These are phyloP conservation scores for Xyliphius kryptos DNA, from an alignment of 2,113 vertebrate genomes.

Conservation along the genomic window DNA sequence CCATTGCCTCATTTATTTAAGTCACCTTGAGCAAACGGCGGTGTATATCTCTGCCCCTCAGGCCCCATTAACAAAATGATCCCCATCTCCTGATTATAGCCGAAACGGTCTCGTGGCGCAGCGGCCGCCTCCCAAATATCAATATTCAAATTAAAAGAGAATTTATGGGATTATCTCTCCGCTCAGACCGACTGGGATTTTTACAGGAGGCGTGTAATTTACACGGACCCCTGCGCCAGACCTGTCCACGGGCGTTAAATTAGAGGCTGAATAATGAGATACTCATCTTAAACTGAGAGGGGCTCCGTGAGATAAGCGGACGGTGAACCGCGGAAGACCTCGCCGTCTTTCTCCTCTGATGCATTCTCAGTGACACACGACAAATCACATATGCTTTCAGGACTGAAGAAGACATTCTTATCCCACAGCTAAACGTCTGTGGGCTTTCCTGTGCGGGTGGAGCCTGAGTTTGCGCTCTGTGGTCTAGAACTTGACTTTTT, in stretches of 20 bases:
- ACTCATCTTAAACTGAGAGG: slow-evolving; percentile 73
- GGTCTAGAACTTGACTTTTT: too few relatives aligned
- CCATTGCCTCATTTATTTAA: slow-evolving; percentile 15
- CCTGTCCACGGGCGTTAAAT: slow-evolving; percentile 77
- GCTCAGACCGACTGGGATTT: slow-evolving; percentile 75
- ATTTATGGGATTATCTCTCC: slow-evolving; percentile 72
- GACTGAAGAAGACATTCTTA: too few relatives aligned
- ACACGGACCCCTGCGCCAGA: slow-evolving; percentile 65
- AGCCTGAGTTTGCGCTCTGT: too few relatives aligned
- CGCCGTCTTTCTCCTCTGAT: slow-evolving; percentile 13
- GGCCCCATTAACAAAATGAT: slow-evolving; percentile 57
- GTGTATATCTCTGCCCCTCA: background rate
- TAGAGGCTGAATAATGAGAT: slow-evolving; percentile 75
- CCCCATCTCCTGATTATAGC: slow-evolving; percentile 55
- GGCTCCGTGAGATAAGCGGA: slow-evolving; percentile 42
- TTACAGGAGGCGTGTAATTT: slow-evolving; percentile 72
- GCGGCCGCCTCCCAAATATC: slow-evolving; percentile 37
- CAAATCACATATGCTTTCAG: slow-evolving; percentile 14
- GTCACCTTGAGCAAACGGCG: background rate
- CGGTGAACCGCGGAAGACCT: slow-evolving; percentile 32
- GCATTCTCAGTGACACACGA: slow-evolving; percentile 11
- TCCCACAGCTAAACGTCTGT: too few relatives aligned
- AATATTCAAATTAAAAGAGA: slow-evolving; percentile 50
- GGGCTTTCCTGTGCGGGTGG: too few relatives aligned
- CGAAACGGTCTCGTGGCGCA: slow-evolving; percentile 3